Evolutionary conservation across 2,888 invertebrate genomes (phyloP), one percentile per base, ranked within the genome.

Genomic region (Desoria tigrina): DNA sequence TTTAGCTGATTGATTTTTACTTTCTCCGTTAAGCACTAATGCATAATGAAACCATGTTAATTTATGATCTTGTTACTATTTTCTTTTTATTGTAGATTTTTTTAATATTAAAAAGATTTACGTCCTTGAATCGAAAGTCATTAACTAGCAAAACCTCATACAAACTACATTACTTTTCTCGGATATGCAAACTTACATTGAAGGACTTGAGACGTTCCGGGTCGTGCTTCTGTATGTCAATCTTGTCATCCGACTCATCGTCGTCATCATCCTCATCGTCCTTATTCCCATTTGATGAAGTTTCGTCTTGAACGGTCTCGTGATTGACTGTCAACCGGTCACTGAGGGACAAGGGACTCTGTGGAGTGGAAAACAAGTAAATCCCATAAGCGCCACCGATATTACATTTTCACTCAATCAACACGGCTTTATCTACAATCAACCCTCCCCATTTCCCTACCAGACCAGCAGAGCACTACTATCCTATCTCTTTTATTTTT

Each of bases 131-230:
- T n/a, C n/a, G n/a, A n/a, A n/a, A n/a, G n/a, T n/a, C n/a, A n/a
- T n/a, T n/a, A n/a, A n/a, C n/a, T n/a, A n/a, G n/a, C n/a, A n/a
- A n/a, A n/a, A n/a, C n/a, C n/a, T n/a, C n/a, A n/a, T n/a, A n/a
- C n/a, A n/a, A n/a, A n/a, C n/a, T n/a, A n/a, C n/a, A n/a, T n/a
- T n/a, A n/a, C n/a, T n/a, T n/a, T n/a, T n/a, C n/a, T n/a, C n/a
- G n/a, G n/a, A n/a, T n/a, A n/a, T n/a, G n/a, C n/a, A n/a, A n/a
- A 32, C 89, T 88, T 82, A 95, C 95, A 82, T 95, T 95, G 80
- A 95, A 95, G 72, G 95, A 94, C 82, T 95, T 95, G 74, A 95
- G 87, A 80, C 95, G 86, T 82, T 96, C 95, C 0, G 94, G 94
- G 80, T 96, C 95, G 77, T 91, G 90, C 76, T 86, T 86, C 75